A percentile compares a stretch with the other conserved stretches of the same genome.
Evolutionary conservation across 2,797 vertebrate species (phyloP).

Genomic region (Pachyuromys duprasi): DNA sequence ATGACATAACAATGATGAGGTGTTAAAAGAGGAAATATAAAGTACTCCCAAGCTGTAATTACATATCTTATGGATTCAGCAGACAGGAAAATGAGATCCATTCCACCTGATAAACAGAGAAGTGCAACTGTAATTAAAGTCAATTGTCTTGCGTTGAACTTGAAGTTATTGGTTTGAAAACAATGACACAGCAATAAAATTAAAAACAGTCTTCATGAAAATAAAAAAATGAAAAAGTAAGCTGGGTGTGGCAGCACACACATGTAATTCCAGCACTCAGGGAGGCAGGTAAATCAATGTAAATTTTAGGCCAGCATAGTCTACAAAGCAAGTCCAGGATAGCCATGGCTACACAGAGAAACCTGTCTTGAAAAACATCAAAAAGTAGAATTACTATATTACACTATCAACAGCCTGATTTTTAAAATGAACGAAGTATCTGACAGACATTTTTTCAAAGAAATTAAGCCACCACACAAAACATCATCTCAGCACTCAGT

Average conservation of each 20-base stretch:
- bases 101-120: slow-evolving; percentile 41
- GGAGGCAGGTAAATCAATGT: no score
- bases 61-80: slow-evolving; percentile 10
- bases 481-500: no score
- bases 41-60: background rate
- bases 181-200: slow-evolving; percentile 20
- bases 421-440: background rate
- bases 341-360: no score
- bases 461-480: background rate
- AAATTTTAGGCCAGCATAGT: no score
- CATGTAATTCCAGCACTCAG: no score
- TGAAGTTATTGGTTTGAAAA: slow-evolving; percentile 26
- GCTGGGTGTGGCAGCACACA: no score
- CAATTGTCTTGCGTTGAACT: slow-evolving; percentile 27
- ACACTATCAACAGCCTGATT: background rate
- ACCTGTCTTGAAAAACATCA: background rate
- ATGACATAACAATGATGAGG: slow-evolving; percentile 2
- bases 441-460: background rate
- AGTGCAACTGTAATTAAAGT: slow-evolving; percentile 62
- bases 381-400: no score
- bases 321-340: no score
- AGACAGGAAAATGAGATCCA: slow-evolving; percentile 17
- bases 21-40: slow-evolving; percentile 23
- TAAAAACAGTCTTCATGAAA: slow-evolving; percentile 51
- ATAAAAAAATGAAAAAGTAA: background rate